These are phyloP conservation scores for Nothoprocta pentlandii DNA, from an alignment of 2,113 vertebrate genomes.

Conservation along the genomic window DNA sequence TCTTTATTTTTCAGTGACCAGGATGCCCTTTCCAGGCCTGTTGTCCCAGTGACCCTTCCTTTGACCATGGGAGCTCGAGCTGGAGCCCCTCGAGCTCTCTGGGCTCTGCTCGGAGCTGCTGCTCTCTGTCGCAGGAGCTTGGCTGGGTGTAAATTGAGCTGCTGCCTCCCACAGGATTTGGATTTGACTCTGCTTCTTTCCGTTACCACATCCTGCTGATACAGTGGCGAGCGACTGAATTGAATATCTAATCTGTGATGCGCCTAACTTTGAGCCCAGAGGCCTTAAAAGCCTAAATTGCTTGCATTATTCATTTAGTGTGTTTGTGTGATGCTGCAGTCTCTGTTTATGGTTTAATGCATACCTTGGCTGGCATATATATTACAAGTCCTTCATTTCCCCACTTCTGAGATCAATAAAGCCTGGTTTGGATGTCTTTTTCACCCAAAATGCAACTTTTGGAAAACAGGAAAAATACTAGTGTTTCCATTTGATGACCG, in stretches of 20 bases:
- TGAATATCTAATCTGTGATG: constrained; percentile 9
- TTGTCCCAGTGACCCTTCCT: neutral
- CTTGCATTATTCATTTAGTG: constrained; percentile 5
- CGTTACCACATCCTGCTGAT: constrained; percentile 47
- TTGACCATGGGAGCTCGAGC: neutral
- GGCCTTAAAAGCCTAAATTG: constrained; percentile 3
- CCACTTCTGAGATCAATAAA: neutral
- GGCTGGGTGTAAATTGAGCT: constrained; percentile 41
- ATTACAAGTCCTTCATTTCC: neutral
- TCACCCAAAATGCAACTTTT: constrained; percentile 13
- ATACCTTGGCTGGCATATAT: neutral
- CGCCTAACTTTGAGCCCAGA: constrained; percentile 18
- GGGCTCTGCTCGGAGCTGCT: constrained; percentile 29
- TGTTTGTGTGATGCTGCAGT: neutral
- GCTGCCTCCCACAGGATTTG: constrained; percentile 6
- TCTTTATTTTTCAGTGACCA: neutral
- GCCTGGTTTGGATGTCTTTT: neutral
- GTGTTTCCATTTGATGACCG: neutral
- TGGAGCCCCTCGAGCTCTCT: neutral
- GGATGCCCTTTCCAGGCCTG: neutral
- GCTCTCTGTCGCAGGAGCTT: constrained; percentile 33
- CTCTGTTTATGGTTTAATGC: neutral
- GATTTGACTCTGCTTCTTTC: constrained; percentile 41
- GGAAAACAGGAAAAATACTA: constrained; percentile 10
- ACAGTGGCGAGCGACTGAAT: neutral